Percentiles rank a stretch among this genome's conserved stretches.
phyloP scores from a whole-genome alignment of 2,113 vertebrate species.

The Neofelis nebulosa region DNA sequence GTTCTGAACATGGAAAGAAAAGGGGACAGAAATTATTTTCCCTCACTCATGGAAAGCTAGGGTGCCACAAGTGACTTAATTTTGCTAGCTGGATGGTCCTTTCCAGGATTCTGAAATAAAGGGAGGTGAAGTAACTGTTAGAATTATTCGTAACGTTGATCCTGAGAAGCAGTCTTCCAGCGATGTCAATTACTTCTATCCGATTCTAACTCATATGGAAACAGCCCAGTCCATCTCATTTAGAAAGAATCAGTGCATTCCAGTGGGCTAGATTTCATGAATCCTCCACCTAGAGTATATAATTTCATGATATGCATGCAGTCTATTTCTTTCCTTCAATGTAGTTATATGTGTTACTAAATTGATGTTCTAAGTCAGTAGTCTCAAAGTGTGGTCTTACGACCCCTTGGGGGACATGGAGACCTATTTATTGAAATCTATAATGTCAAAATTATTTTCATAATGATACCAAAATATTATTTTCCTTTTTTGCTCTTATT shows the following conservation, averaged over 20 bases:
- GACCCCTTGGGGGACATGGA: not conserved
- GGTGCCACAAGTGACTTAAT: not conserved
- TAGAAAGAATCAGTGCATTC: not conserved
- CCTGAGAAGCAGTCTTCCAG: not conserved
- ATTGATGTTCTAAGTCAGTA: not conserved
- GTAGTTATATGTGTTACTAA: not conserved
- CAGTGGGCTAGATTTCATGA: too few relatives aligned
- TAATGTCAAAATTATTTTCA: not conserved
- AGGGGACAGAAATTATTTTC: not conserved
- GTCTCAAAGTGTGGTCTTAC: not conserved
- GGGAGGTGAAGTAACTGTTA: not conserved
- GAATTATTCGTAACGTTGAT: not conserved
- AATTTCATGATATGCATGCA: not conserved
- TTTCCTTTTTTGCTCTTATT: not conserved
- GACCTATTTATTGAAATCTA: not conserved
- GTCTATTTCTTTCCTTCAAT: not conserved
- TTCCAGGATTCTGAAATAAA: not conserved
- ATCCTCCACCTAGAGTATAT: not conserved
- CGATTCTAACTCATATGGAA: not conserved
- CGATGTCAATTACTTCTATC: not conserved
- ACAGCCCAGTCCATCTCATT: not conserved
- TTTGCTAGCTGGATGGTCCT: not conserved
- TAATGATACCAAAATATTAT: not conserved
- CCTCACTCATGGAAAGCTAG: not conserved
- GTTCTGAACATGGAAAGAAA: not conserved